phyloP scores from a whole-genome alignment of 1,140 invertebrate species.

The Ctenoplectra terminalis region DNA sequence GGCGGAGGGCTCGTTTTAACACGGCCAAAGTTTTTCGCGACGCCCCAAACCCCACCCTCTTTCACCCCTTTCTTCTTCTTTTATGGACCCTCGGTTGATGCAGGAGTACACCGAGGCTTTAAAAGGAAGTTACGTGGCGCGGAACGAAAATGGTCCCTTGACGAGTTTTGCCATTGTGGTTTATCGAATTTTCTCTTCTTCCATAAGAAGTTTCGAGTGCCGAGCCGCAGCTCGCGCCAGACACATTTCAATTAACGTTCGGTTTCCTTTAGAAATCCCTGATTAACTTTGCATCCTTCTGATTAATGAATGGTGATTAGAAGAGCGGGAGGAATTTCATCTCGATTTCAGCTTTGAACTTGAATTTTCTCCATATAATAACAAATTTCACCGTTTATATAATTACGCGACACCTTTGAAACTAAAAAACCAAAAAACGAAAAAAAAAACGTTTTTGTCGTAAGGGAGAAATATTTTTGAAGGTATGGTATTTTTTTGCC shows the following conservation, averaged over 20 bases:
- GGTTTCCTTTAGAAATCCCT: not conserved
- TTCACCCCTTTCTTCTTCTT: conserved; percentile 14
- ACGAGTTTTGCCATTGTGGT: conserved; percentile 55
- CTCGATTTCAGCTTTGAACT: no score
- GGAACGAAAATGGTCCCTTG: conserved; percentile 55
- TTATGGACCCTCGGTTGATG: conserved; percentile 17
- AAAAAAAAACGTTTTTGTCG: no score
- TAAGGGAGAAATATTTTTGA: no score
- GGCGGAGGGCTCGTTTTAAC: conserved; percentile 52
- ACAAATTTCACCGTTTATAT: no score
- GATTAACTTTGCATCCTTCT: conserved; percentile 14
- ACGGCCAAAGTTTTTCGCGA: conserved; percentile 51
- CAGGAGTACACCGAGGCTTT: conserved; percentile 34
- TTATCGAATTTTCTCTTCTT: conserved; percentile 55
- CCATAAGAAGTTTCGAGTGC: conserved; percentile 35
- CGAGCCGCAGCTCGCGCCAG: not conserved
- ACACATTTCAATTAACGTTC: conserved; percentile 39
- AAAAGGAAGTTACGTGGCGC: conserved; percentile 50
- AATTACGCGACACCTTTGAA: no score
- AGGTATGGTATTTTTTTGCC: not conserved
- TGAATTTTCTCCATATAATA: no score
- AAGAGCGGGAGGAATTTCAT: not conserved
- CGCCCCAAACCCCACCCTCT: not conserved
- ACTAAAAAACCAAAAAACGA: no score
- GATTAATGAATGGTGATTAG: not conserved